A percentile compares a stretch with the other conserved stretches of the same genome.
Evolutionary conservation across 2,797 vertebrate genomes (phyloP).

Genomic region (Anabacerthia variegaticeps): DNA sequence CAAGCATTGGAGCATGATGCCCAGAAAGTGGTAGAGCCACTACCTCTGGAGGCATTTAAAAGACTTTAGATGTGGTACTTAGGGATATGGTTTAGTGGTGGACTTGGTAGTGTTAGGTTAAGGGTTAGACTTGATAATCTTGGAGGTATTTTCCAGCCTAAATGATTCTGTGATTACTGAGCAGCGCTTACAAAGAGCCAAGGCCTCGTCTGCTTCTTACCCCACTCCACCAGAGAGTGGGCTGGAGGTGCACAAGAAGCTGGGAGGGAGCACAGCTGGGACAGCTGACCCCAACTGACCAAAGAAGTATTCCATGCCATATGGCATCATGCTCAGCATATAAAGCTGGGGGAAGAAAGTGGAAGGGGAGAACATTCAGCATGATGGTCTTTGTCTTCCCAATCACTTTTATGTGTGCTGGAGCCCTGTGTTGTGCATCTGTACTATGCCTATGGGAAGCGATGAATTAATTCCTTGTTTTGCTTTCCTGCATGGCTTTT

Average conservation of each 20-base stretch:
- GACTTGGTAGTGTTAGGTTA: not conserved
- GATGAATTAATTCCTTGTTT: not conserved
- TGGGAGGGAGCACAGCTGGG: not conserved
- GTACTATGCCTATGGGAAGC: not conserved
- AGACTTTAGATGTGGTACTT: not conserved
- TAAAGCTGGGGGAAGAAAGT: not conserved
- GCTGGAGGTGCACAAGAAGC: not conserved
- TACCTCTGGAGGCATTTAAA: not conserved
- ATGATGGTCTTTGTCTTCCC: not conserved
- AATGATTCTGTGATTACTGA: not conserved
- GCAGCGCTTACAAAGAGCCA: not conserved
- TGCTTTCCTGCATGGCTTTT: rapidly evolving
- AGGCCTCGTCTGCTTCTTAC: not conserved
- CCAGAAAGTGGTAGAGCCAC: not conserved
- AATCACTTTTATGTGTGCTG: not conserved
- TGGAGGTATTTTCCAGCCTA: not conserved
- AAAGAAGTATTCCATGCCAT: not conserved
- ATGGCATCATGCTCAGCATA: not conserved
- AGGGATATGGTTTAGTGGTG: not conserved
- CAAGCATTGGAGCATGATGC: not conserved
- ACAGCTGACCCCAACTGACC: not conserved
- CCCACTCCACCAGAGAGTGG: not conserved
- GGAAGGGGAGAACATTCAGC: not conserved
- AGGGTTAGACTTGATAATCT: not conserved
- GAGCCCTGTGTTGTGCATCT: not conserved